A percentile compares a stretch with the other conserved stretches of the same genome.
These are phyloP conservation scores for Nebria salina DNA, from an alignment of 2,888 invertebrate genomes.

Conservation along the genomic window DNA sequence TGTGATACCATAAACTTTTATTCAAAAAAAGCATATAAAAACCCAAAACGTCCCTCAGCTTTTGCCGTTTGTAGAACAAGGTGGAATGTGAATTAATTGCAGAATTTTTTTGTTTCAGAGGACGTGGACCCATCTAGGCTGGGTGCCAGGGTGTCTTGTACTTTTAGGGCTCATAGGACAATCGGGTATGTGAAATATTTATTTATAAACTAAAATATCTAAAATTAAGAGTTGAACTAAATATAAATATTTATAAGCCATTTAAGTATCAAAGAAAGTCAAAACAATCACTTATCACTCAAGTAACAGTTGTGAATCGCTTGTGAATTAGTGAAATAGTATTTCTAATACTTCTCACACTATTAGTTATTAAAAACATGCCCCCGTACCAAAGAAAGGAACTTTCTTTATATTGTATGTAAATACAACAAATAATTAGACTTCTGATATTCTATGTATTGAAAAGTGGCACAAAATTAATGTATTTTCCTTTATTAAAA, in stretches of 20 bases:
- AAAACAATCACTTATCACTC: neutral
- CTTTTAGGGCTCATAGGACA: conserved; percentile 30
- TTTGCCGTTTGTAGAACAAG: no score
- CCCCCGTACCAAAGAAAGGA: neutral
- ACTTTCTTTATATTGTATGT: conserved; percentile 7
- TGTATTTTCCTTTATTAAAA: neutral
- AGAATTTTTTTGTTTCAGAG: conserved; percentile 26
- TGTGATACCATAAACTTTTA: no score
- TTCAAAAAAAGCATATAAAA: no score
- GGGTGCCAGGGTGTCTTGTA: conserved; percentile 30
- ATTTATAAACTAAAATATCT: conserved; percentile 10
- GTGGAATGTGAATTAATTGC: neutral
- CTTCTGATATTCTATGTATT: neutral
- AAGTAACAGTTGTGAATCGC: neutral
- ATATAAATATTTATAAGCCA: no score
- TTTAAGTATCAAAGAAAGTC: neutral
- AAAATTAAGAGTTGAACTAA: neutral
- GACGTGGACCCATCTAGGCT: conserved; percentile 26
- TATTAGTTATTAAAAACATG: conserved; percentile 7
- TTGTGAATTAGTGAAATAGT: neutral
- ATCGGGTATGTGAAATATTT: conserved; percentile 23
- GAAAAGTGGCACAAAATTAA: neutral
- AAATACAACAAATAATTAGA: neutral
- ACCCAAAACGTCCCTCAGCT: no score
- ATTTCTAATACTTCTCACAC: conserved; percentile 18